Evolutionary conservation across 2,888 invertebrate species (phyloP).

Genomic region (Hirtodrosophila histrioides): DNA sequence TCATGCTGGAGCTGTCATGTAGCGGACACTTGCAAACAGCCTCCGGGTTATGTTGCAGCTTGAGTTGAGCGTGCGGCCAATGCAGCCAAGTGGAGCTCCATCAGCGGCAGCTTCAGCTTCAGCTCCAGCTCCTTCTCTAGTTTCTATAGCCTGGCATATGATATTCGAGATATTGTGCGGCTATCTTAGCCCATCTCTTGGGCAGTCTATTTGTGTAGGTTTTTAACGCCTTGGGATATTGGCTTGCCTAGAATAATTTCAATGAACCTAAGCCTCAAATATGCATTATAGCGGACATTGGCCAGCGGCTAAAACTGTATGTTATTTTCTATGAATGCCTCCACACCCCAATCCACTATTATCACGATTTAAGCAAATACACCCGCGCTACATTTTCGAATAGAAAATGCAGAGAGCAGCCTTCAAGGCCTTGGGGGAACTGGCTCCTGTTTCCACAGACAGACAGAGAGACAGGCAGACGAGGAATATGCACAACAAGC

Average conservation of each 20-base stretch:
- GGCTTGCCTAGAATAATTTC: slow-evolving; percentile 52
- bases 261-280: slow-evolving; percentile 42
- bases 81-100: slow-evolving; percentile 25
- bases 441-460: slow-evolving; percentile 21
- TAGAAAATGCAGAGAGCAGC: background rate
- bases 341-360: slow-evolving; percentile 6
- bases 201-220: slow-evolving; percentile 47
- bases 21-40: slow-evolving; percentile 67
- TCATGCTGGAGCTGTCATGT: slow-evolving; percentile 41
- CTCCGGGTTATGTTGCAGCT: slow-evolving; percentile 51
- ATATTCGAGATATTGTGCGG: slow-evolving; percentile 31
- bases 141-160: slow-evolving; percentile 24
- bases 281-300: slow-evolving; percentile 11
- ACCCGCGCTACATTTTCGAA: slow-evolving; percentile 2
- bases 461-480: slow-evolving; percentile 2
- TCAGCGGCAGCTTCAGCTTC: too few relatives aligned
- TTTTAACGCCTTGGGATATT: slow-evolving; percentile 64
- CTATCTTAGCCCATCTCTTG: slow-evolving; percentile 57
- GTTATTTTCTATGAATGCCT: slow-evolving; percentile 28
- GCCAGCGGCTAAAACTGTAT: slow-evolving; percentile 32
- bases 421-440: slow-evolving; percentile 27
- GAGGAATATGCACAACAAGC: slow-evolving; percentile 34
- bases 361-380: slow-evolving; percentile 39
- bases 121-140: background rate
- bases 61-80: slow-evolving; percentile 20